Conservation (phyloP, 2,888 invertebrate genomes). For the Homarus gammarus region DNA sequence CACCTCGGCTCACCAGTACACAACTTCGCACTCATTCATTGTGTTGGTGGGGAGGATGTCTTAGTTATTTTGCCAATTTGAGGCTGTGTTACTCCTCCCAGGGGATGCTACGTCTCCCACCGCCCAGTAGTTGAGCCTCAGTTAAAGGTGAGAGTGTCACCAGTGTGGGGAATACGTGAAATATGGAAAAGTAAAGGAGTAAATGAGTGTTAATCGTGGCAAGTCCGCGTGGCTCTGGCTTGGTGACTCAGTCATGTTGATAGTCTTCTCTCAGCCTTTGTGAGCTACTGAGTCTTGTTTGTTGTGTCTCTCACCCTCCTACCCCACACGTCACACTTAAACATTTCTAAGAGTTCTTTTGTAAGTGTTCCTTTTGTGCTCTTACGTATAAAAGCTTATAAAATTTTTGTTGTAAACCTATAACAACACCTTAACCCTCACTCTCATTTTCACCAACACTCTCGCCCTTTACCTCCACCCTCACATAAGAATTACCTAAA, state of each 20-base stretch:
- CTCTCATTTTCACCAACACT: too few species aligned
- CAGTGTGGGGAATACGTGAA: slow-evolving; percentile 39
- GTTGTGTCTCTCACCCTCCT: not conserved
- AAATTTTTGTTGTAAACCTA: too few species aligned
- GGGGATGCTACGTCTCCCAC: not conserved
- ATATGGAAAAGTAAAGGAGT: slow-evolving; percentile 42
- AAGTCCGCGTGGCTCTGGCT: slow-evolving; percentile 81
- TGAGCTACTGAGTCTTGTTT: too few species aligned
- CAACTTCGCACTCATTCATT: slow-evolving; percentile 57
- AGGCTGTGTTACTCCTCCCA: not conserved
- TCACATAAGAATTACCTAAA: too few species aligned
- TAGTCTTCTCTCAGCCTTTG: not conserved
- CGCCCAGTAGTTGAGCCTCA: not conserved
- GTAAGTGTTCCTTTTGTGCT: too few species aligned
- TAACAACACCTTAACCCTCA: too few species aligned
- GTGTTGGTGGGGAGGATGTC: slow-evolving; percentile 6
- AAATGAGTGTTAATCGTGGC: slow-evolving; percentile 33
- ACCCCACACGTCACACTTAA: too few species aligned
- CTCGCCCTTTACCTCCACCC: too few species aligned
- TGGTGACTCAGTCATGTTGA: slow-evolving; percentile 26
- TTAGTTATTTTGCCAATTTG: not conserved
- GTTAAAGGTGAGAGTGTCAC: slow-evolving; percentile 37
- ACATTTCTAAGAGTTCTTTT: too few species aligned
- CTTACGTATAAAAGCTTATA: too few species aligned
- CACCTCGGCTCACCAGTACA: slow-evolving; percentile 28